Evolutionary conservation across 2,113 vertebrate species (phyloP), one percentile per base, ranked within the genome.

Genomic region (Mesembrinibis cayennensis): DNA sequence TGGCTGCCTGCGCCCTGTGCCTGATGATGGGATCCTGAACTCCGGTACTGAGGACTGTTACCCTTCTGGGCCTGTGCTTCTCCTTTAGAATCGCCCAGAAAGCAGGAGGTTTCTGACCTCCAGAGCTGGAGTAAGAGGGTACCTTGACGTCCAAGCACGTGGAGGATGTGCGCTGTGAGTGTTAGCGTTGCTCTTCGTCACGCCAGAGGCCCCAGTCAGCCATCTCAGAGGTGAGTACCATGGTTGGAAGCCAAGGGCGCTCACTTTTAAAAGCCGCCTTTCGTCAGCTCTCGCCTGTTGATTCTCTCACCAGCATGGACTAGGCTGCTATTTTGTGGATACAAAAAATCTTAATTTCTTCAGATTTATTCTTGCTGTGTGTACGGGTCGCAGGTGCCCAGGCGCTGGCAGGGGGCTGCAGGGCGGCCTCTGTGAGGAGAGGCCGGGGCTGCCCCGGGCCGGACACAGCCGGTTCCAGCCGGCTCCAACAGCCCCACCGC

Each of bases 141-240:
- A 18, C 17, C 9, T 42, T 27, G 26, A 10, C 21, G 45, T 11
- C 0, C 0, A 7, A 74, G 66, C 34, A 22, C 0, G 0, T 7
- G 25, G 55, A 50, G 29, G 40, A 27, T 45, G 15, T 0, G 1
- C 1, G 0, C 32, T 45, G 25, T 22, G 34, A 63, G 13, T 44
- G 19, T 21, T 49, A 34, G 7, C 0, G 0, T 30, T 70, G 22
- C 22, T 56, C 53, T 70, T 65, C 20, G 10, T 55, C 10, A 3
- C 3, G 14, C 38, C 40, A 63, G 23, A 70, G 47, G 30, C 47
- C 30, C 42, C 63, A 16, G 49, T 23, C 66, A 71, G 38, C 53
- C 55, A 32, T 69, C 55, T 26, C 22, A 42, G 21, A 30, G 62
- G 13, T 23, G 16, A 38, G 18, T 8, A 9, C 45, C 47, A 13